Percentiles rank a stretch among this genome's conserved stretches.
phyloP scores from a whole-genome alignment of 2,113 vertebrate genomes.

The Gracilinanus agilis region DNA sequence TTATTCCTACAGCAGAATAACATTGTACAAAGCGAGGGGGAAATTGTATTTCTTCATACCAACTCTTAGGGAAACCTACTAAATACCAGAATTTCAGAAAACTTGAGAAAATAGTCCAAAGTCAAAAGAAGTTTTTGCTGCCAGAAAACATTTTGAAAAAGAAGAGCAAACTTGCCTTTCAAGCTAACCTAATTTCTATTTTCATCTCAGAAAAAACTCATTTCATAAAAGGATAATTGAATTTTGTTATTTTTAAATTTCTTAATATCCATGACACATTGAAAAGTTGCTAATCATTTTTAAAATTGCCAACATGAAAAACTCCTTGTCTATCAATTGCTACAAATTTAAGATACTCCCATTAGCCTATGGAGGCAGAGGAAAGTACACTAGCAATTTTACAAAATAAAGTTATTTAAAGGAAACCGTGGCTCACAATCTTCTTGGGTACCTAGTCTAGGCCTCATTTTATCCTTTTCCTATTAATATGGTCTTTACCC shows the following conservation, averaged over 20 bases:
- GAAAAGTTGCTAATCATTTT: background rate
- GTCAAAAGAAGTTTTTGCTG: constrained; percentile 1
- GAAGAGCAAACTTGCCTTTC: background rate
- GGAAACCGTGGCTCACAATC: background rate
- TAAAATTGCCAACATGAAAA: constrained; percentile 32
- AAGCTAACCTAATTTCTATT: constrained; percentile 16
- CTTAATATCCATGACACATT: background rate
- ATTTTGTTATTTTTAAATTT: constrained; percentile 13
- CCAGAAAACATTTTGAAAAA: background rate
- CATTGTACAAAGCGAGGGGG: background rate
- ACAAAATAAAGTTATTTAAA: background rate
- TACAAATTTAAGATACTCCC: background rate
- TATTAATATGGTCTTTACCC: background rate
- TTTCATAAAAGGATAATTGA: background rate
- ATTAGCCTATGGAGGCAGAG: background rate
- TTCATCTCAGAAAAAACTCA: constrained; percentile 28
- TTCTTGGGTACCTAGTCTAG: background rate
- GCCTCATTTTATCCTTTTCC: background rate
- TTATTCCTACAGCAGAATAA: too few species aligned
- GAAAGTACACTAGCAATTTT: background rate
- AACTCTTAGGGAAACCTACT: background rate
- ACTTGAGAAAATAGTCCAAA: constrained; percentile 7
- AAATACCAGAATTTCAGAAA: constrained; percentile 19
- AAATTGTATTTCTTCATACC: background rate
- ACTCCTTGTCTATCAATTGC: background rate